Evolutionary conservation across 2,113 vertebrate species (phyloP).

Genomic region (Acinonyx jubatus): DNA sequence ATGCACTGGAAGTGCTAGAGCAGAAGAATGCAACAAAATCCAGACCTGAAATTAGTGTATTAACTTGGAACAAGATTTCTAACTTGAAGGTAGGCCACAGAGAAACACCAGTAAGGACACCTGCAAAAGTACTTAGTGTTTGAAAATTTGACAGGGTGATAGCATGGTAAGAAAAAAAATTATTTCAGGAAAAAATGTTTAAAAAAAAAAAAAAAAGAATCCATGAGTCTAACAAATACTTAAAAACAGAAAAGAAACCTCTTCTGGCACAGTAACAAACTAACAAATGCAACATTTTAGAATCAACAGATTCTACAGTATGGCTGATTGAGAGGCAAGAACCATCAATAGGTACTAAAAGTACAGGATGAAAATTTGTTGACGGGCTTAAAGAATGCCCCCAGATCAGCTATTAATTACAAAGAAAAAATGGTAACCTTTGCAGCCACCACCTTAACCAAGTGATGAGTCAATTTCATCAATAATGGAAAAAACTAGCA

Average conservation of each 20-base stretch:
- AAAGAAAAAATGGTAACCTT: conserved; percentile 20
- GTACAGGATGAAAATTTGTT: background rate
- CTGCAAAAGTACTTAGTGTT: background rate
- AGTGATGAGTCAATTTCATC: background rate
- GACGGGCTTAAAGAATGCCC: background rate
- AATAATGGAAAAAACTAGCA: background rate
- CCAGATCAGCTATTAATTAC: background rate
- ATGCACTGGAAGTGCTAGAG: background rate
- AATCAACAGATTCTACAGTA: background rate
- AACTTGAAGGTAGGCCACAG: background rate
- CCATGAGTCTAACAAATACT: background rate
- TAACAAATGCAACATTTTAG: background rate
- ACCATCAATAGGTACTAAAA: background rate
- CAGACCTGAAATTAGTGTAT: background rate
- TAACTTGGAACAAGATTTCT: background rate
- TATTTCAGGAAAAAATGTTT: background rate
- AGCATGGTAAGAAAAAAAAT: background rate
- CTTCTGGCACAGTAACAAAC: background rate
- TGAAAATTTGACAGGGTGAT: background rate
- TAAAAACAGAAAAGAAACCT: background rate
- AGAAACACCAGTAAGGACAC: background rate
- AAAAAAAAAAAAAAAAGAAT: background rate
- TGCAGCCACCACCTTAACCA: background rate
- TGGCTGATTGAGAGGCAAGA: background rate
- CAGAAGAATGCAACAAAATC: background rate